Percentiles rank a stretch among this genome's conserved stretches.
Conservation (phyloP, 1,140 invertebrate species). For the Thaumatotibia leucotreta region DNA sequence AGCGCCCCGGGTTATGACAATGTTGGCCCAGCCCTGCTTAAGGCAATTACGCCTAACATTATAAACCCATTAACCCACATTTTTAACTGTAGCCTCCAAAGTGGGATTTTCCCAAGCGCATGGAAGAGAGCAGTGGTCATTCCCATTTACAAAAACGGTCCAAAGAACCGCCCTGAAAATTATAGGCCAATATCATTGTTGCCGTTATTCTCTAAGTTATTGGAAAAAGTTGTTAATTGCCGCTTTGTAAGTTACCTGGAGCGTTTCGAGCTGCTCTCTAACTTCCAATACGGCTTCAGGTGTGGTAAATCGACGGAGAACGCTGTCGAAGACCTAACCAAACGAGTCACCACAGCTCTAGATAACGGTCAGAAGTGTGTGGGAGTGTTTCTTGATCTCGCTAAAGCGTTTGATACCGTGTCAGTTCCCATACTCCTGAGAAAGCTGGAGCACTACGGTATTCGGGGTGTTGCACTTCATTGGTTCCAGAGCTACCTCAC, state of each 20-base stretch:
- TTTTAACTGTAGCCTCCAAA: background rate
- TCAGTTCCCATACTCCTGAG: too few relatives aligned
- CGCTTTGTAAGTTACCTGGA: background rate
- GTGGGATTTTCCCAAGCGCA: background rate
- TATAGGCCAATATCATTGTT: background rate
- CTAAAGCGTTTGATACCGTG: too few relatives aligned
- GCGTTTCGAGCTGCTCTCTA: background rate
- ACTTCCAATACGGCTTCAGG: slow-evolving; percentile 12
- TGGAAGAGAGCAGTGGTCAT: background rate
- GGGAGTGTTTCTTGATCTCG: slow-evolving; percentile 14
- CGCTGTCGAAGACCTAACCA: background rate
- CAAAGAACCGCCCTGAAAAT: background rate
- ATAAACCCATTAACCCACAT: background rate
- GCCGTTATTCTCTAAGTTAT: slow-evolving; percentile 6
- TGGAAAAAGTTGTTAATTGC: slow-evolving; percentile 15
- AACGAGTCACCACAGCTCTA: background rate
- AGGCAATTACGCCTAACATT: background rate
- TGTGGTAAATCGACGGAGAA: slow-evolving; percentile 5
- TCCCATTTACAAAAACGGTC: background rate
- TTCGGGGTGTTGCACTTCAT: background rate
- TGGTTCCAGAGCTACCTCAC: slow-evolving; percentile 19
- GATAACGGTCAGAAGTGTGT: slow-evolving; percentile 1
- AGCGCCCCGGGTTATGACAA: background rate
- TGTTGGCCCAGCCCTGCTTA: background rate
- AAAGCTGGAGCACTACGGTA: too few relatives aligned